Evolutionary conservation across 2,113 vertebrate genomes (phyloP).

Genomic region (Phasianus colchicus): DNA sequence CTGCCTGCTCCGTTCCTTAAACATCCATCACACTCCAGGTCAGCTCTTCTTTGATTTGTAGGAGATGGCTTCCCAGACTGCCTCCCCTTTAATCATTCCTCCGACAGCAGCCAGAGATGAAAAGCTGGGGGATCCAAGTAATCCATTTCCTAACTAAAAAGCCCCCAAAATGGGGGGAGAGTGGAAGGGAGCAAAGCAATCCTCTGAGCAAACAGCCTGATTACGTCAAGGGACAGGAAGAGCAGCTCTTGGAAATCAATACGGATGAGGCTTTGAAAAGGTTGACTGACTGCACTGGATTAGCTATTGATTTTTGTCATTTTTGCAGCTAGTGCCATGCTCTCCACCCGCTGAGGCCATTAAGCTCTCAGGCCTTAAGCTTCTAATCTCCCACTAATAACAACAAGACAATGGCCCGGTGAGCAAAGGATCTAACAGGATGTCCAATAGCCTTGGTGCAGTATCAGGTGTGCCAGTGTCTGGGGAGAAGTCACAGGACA

Average conservation of each 20-base stretch:
- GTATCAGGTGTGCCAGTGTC: background rate
- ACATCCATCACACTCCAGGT: slow-evolving; percentile 40
- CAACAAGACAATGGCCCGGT: slow-evolving; percentile 57
- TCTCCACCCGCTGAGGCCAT: slow-evolving; percentile 70
- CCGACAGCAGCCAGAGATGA: slow-evolving; percentile 24
- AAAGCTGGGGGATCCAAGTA: slow-evolving; percentile 64
- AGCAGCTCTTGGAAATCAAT: slow-evolving; percentile 77
- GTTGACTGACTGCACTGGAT: slow-evolving; percentile 82
- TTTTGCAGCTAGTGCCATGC: slow-evolving; percentile 75
- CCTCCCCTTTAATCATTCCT: slow-evolving; percentile 45
- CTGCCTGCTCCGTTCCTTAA: background rate
- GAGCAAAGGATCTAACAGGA: slow-evolving; percentile 23
- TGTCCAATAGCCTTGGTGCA: background rate
- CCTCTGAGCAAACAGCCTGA: slow-evolving; percentile 74
- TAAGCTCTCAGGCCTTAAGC: slow-evolving; percentile 65
- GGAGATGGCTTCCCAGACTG: slow-evolving; percentile 4
- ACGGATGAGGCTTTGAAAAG: slow-evolving; percentile 80
- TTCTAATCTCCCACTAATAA: slow-evolving; percentile 70
- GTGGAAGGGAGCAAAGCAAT: slow-evolving; percentile 16
- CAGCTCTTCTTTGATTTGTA: slow-evolving; percentile 39
- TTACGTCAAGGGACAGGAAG: slow-evolving; percentile 77
- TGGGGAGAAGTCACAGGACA: background rate
- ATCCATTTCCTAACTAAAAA: slow-evolving; percentile 62
- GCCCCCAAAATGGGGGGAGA: background rate
- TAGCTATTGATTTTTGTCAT: slow-evolving; percentile 82